Base-by-base conservation (phyloP, 2,888 invertebrate species). In the Meteorus colon region DNA sequence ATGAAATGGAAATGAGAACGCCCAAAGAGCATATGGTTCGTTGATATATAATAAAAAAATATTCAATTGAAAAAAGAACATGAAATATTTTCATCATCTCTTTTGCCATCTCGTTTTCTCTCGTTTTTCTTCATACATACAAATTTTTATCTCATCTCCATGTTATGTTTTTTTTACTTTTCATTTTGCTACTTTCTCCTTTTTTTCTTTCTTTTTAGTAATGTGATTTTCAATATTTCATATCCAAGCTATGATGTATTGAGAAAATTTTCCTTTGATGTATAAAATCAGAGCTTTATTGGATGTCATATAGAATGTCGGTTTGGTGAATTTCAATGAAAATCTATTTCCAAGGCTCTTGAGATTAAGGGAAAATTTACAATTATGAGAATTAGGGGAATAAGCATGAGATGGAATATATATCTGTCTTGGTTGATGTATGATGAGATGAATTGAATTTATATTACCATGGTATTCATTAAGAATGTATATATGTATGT, bases 311-410 rank as follows among this genome's bases (percentile, higher is more conserved):
- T 41, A 12, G 48, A 8, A 6, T 34, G 34, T 34, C 34, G 34
- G 60, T 75, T 74, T 76, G 72, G 72, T 80, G 75, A 62, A 63
- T 63, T 45, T 48, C 16, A 31, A 19, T 19, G 45, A 41, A 45
- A 59, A 37, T 55, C 59, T 67, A 31, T 67, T 67, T 16, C 19
- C 24, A 55, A 19, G 29, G 31, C 4, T 78, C 75, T 67, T 74
- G 75, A 83, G 85, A 86, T 87, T 87, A 85, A 85, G 82, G 81
- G 76, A 84, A 84, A 87, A 86, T 85, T 85, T 79, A 82, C 85
- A 88, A 88, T 88, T 87, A 88, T 81, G 80, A 80, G 82, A 78
- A 78, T 78, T 78, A 79, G 68, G 75, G 78, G 65, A 67, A 19
- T 55, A 55, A 29, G 16, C n/a, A 55, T 55, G 6, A n/a, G n/a